phyloP scores from a whole-genome alignment of 2,888 invertebrate species.

The Incurvaria masculella region DNA sequence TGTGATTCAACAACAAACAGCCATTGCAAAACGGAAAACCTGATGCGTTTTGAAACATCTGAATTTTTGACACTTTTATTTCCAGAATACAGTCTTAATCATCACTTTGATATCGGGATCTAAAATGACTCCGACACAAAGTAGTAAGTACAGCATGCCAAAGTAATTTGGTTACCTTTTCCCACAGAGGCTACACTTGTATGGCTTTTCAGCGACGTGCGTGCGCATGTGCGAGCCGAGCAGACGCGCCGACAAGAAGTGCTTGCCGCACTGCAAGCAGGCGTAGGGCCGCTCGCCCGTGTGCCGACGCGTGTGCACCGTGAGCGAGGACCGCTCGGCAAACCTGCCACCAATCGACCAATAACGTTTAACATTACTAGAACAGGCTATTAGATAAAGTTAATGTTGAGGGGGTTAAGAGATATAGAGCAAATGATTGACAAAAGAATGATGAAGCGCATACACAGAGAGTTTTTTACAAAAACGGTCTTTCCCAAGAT shows the following conservation, averaged over 20 bases:
- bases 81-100: no score
- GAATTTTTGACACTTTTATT: no score
- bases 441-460: no score
- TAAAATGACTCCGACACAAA: no score
- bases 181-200: constrained; percentile 53
- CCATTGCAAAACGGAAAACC: no score
- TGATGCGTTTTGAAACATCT: no score
- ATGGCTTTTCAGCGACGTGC: constrained; percentile 51
- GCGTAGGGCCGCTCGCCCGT: constrained; percentile 34
- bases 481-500: no score
- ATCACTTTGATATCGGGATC: no score
- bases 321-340: constrained; percentile 27
- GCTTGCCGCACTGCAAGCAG: constrained; percentile 36
- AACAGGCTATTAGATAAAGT: neutral
- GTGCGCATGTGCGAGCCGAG: constrained; percentile 52
- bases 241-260: constrained; percentile 39
- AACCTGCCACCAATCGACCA: constrained; percentile 24
- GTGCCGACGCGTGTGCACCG: constrained; percentile 35
- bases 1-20: no score
- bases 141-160: neutral
- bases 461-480: no score
- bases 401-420: neutral
- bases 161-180: constrained; percentile 34
- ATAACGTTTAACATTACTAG: neutral
- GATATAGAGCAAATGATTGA: no score